Conservation (phyloP, 2,797 vertebrate species). For the Meriones psammophilus region DNA sequence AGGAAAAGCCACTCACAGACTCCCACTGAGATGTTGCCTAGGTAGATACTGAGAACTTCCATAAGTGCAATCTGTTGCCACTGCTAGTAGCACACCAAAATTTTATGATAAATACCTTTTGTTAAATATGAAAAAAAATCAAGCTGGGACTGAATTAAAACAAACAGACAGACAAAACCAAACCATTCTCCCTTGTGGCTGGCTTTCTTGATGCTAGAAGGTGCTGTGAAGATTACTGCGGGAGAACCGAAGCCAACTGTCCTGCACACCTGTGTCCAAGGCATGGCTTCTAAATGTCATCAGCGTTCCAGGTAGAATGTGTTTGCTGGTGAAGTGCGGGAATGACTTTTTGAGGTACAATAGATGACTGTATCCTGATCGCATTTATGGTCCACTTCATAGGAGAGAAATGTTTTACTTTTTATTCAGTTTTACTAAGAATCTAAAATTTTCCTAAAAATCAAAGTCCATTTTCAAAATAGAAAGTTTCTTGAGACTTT, state of each 20-base stretch:
- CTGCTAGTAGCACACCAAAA: background rate
- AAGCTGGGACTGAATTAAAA: background rate
- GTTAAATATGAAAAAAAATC: background rate
- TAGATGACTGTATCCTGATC: background rate
- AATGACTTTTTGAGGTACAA: background rate
- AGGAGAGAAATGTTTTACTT: background rate
- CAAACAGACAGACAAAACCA: background rate
- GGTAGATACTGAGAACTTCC: no score
- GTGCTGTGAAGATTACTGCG: background rate
- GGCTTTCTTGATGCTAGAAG: background rate
- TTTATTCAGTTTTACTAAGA: background rate
- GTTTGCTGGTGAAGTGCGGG: background rate
- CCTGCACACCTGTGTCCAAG: background rate
- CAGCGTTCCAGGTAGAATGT: background rate
- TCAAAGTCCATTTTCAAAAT: slow-evolving; percentile 14
- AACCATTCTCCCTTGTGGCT: background rate
- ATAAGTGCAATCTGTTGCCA: background rate
- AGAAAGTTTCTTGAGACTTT: background rate
- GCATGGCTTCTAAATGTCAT: background rate
- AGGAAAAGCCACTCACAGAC: background rate
- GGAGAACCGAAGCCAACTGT: background rate
- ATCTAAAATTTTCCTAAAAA: background rate
- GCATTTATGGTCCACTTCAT: background rate
- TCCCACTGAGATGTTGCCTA: background rate
- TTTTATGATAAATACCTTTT: background rate